Evolutionary conservation across 2,888 invertebrate species (phyloP).

Genomic region (Torymus texanus): DNA sequence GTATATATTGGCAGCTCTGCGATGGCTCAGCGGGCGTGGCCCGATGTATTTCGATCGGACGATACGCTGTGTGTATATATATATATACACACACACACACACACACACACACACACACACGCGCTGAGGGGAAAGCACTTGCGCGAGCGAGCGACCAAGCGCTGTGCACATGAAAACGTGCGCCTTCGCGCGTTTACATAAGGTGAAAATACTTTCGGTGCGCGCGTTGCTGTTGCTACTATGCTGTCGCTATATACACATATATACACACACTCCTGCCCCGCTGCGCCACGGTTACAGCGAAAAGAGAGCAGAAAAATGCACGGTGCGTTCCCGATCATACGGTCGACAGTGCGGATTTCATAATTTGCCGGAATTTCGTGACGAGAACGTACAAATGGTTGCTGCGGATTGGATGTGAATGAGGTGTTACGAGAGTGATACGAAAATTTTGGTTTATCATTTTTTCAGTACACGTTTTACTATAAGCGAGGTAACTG

Average conservation of each 20-base stretch:
- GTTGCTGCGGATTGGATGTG: no score
- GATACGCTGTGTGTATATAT: slow-evolving; percentile 2
- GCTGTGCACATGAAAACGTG: slow-evolving; percentile 30
- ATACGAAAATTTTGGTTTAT: no score
- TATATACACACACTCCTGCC: neutral
- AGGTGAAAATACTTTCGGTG: slow-evolving; percentile 67
- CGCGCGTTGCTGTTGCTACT: neutral
- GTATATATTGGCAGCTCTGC: neutral
- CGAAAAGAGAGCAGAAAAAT: slow-evolving; percentile 23
- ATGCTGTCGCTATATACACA: no score
- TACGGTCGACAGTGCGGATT: neutral
- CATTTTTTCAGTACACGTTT: no score
- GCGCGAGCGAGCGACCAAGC: slow-evolving; percentile 22
- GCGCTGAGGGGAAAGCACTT: slow-evolving; percentile 18
- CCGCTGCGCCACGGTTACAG: neutral
- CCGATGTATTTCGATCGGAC: slow-evolving; percentile 39
- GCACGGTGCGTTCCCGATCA: neutral
- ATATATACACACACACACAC: no score
- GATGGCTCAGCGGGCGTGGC: slow-evolving; percentile 22
- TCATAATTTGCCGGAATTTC: no score
- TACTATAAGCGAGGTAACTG: no score
- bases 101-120: no score
- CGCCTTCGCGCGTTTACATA: slow-evolving; percentile 65
- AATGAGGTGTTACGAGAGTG: no score
- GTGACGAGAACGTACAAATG: no score